Conservation (phyloP, 2,797 vertebrate species). For the Oophaga sylvatica region DNA sequence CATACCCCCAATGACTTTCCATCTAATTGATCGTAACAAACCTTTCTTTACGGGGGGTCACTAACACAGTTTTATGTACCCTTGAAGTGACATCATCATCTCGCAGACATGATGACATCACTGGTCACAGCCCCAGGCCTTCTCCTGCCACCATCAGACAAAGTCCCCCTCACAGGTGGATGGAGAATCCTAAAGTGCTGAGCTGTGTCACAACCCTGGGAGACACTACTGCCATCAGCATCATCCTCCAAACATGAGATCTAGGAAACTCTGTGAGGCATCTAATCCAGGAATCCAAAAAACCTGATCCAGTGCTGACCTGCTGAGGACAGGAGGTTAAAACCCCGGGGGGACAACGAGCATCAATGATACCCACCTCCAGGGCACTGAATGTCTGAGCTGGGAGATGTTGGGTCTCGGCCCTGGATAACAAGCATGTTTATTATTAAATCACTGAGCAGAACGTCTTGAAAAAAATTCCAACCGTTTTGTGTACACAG, state of each 20-base stretch:
- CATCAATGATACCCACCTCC: constrained; percentile 24
- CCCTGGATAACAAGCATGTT: background rate
- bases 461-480: background rate
- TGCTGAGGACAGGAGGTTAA: background rate
- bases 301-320: background rate
- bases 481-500: background rate
- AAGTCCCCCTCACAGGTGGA: background rate
- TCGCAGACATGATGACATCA: background rate
- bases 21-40: too few species aligned
- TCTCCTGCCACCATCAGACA: background rate
- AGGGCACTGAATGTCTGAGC: constrained; percentile 1
- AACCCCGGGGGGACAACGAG: constrained; percentile 1
- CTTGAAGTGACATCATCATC: background rate
- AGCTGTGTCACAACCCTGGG: too few species aligned
- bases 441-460: background rate
- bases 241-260: background rate
- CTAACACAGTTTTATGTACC: background rate
- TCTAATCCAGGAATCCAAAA: constrained; percentile 32
- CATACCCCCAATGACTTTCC: too few species aligned
- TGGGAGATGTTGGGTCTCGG: background rate
- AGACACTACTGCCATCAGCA: constrained; percentile 13
- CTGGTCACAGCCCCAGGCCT: background rate
- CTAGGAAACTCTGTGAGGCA: constrained; percentile 19
- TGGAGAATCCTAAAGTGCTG: background rate
- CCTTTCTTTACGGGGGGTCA: too few species aligned